Percentiles rank a stretch among this genome's conserved stretches.
phyloP scores from a whole-genome alignment of 2,113 vertebrate genomes.

The Marcusenius ussheri region DNA sequence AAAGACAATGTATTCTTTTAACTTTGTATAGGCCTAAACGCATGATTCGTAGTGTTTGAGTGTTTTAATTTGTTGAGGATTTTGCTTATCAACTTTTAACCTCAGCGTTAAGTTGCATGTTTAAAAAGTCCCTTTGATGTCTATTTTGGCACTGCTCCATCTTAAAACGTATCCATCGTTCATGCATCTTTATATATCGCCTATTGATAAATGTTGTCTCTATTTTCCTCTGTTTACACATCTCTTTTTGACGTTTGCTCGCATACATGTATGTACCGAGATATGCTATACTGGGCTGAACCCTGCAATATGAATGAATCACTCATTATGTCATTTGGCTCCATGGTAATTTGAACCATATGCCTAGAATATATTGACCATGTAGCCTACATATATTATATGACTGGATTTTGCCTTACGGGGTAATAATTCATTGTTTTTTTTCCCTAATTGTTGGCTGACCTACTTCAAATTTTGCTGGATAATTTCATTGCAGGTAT shows the following conservation, averaged over 20 bases:
- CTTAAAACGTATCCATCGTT: neutral
- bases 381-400: neutral
- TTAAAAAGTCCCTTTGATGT: neutral
- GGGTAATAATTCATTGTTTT: neutral
- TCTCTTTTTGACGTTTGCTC: neutral
- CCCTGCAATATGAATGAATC: neutral
- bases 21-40: neutral
- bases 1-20: neutral
- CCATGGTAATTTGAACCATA: neutral
- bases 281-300: neutral
- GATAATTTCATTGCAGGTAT: neutral
- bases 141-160: neutral
- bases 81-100: slow-evolving; percentile 6
- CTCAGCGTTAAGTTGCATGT: neutral
- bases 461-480: neutral
- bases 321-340: neutral
- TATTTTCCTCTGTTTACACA: neutral
- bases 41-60: neutral
- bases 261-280: neutral
- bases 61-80: neutral
- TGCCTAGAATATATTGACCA: slow-evolving; percentile 3
- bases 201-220: neutral
- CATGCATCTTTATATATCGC: neutral
- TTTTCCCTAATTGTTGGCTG: neutral
- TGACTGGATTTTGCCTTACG: neutral